phyloP scores from a whole-genome alignment of 2,113 vertebrate species.

The Motacilla tschutschensis region DNA sequence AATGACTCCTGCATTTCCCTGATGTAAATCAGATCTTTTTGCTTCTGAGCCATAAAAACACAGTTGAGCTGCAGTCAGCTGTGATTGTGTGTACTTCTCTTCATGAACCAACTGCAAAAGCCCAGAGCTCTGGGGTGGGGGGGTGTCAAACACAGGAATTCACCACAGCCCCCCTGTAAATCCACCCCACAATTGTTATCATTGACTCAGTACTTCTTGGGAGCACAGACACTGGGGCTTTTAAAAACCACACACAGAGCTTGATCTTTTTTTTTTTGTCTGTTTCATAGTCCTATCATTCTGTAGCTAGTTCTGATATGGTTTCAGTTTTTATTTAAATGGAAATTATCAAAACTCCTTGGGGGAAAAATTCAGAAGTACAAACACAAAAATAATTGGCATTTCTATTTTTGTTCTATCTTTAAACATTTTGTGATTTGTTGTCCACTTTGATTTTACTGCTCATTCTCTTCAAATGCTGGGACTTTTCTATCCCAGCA shows the following conservation, averaged over 20 bases:
- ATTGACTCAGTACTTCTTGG: not conserved
- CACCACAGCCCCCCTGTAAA: not conserved
- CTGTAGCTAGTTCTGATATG: not conserved
- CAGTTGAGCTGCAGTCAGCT: not conserved
- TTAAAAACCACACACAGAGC: not conserved
- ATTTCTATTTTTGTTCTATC: not conserved
- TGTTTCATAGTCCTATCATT: not conserved
- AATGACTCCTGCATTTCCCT: not conserved
- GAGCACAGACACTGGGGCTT: not conserved
- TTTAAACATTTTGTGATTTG: not conserved
- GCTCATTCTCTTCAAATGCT: not conserved
- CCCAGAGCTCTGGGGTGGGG: not conserved
- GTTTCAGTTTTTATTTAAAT: not conserved
- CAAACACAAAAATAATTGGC: not conserved
- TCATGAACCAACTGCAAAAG: not conserved
- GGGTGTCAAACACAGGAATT: not conserved
- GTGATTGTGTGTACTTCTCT: not conserved
- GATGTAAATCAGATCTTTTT: not conserved
- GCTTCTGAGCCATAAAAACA: not conserved
- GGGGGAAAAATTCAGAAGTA: not conserved
- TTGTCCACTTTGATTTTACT: not conserved
- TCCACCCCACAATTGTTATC: not conserved
- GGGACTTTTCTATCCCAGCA: not conserved
- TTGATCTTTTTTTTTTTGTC: not conserved
- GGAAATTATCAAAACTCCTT: not conserved